Base-by-base conservation (phyloP, 2,113 vertebrate species). In the Abramis brama region DNA sequence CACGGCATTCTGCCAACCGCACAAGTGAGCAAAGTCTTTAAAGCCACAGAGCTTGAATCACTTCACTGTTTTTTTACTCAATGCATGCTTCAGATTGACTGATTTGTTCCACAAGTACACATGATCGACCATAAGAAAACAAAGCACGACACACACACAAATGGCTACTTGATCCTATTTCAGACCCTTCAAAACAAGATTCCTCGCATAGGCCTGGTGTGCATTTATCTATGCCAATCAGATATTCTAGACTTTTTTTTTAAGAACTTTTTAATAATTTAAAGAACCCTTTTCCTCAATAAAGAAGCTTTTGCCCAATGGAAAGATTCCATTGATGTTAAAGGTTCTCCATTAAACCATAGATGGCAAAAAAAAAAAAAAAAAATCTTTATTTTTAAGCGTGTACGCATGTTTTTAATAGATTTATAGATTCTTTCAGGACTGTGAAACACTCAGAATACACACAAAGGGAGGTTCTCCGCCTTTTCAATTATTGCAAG, bases 11-110 rank as follows among this genome's bases (percentile, higher is more conserved):
- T 90, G 92, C 93, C 93, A 95, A 90, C 91, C 90, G 91, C 92
- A 93, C 89, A 91, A 92, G 93, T 92, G 93, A 92, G 92, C 90
- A 93, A 92, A 92, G 90, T 89, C 91, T 91, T 94, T 92, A 94
- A 94, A 94, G 93, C 92, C 90, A 89, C 91, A 93, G 92, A 88
- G 91, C 89, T 87, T 83, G 52, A 80, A 75, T 86, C 78, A 88
- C 88, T 45, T 74, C 89, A 85, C 43, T 89, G 89, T 90, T 88
- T 90, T 90, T 91, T 90, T 89, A 39, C 88, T 90, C 68, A 88
- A 88, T 39, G 33, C 68, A 71, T 71, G 68, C 60, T 85, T 84
- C 85, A 88, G 83, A 91, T 82, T 89, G 81, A 59, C 47, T 87
- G 89, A 39, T 93, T 94, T 94, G 92, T 90, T 89, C 78, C 1